phyloP scores from a whole-genome alignment of 2,888 invertebrate species.

The Brenthis ino region DNA sequence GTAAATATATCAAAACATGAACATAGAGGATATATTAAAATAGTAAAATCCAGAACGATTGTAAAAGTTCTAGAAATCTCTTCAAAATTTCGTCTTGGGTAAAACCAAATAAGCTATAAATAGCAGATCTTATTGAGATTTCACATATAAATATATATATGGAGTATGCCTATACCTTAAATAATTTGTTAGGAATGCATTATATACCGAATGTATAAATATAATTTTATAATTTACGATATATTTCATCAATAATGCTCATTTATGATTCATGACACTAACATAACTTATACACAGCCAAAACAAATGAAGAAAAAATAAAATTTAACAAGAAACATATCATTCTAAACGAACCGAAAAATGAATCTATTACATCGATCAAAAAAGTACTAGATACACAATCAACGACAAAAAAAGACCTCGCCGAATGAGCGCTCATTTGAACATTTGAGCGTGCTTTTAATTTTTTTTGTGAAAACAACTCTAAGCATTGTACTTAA shows the following conservation, averaged over 20 bases:
- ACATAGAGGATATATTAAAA: conserved; percentile 15
- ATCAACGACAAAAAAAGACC: no score
- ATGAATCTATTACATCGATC: no score
- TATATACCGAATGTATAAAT: conserved; percentile 2
- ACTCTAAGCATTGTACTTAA: no score
- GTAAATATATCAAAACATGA: conserved; percentile 39
- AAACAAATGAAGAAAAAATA: conserved; percentile 1
- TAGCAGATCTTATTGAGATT: background rate
- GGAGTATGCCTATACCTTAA: background rate
- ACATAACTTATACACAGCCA: background rate
- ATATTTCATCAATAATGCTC: background rate
- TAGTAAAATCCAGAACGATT: conserved; percentile 26
- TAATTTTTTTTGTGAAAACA: no score
- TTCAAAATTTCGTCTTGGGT: background rate
- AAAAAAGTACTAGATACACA: no score
- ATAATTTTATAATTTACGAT: background rate
- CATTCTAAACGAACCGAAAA: background rate
- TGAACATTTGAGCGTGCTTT: no score
- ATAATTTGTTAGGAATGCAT: conserved; percentile 7
- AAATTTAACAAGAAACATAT: background rate
- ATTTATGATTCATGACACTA: background rate
- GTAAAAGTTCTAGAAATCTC: conserved; percentile 30
- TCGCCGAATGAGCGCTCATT: no score
- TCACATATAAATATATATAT: background rate
- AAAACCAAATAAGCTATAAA: conserved; percentile 8